These are phyloP conservation scores for Parazoanthus darwini DNA, from an alignment of 92 coral and sea anemone species.

Conservation along the genomic window DNA sequence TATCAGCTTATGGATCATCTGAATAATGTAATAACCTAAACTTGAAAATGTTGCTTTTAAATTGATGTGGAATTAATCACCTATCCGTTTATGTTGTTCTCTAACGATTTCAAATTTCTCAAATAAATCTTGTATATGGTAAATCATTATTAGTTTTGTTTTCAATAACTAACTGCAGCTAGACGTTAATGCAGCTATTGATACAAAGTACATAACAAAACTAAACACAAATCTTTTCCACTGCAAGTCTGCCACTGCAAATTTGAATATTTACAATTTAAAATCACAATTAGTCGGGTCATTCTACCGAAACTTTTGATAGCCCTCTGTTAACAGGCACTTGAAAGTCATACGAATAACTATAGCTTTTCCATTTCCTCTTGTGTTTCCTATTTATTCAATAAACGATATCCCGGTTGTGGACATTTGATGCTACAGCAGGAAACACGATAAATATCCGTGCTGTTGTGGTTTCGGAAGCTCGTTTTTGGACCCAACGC, in stretches of 20 bases:
- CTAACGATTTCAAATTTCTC: neutral
- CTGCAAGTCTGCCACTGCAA: neutral
- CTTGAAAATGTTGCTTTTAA: neutral
- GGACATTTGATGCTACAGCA: neutral
- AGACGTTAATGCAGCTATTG: neutral
- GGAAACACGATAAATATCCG: neutral
- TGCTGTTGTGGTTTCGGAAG: neutral
- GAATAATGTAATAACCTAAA: neutral
- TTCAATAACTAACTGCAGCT: slow-evolving; percentile 3
- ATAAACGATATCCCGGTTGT: neutral
- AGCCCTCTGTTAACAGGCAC: slow-evolving; percentile 12
- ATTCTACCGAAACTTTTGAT: slow-evolving; percentile 24
- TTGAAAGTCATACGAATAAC: slow-evolving; percentile 20
- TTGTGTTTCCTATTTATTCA: slow-evolving; percentile 11
- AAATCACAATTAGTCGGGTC: neutral
- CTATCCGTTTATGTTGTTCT: neutral
- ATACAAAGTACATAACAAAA: slow-evolving; percentile 4
- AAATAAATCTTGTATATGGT: neutral
- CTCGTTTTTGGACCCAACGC: slow-evolving; percentile 4
- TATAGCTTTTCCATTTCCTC: slow-evolving; percentile 1
- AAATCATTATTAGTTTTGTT: neutral
- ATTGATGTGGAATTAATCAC: neutral
- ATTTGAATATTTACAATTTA: neutral
- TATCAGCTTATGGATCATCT: neutral
- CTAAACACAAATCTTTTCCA: slow-evolving; percentile 1